Conservation (phyloP, 2,888 invertebrate species). For the Diarsia mendica region DNA sequence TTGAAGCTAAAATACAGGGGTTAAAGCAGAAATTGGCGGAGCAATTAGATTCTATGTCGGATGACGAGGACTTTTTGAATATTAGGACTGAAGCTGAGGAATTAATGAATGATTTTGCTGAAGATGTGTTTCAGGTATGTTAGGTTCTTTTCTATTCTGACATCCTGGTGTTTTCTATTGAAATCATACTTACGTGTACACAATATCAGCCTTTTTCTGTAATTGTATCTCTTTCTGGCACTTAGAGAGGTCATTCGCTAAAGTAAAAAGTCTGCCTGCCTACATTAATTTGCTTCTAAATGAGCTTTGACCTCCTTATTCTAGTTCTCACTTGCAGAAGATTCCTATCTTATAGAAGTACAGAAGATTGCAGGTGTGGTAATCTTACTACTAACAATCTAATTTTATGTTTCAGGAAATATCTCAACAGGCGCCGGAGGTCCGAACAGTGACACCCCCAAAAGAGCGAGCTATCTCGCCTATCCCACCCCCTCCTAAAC, state of each 20-base stretch:
- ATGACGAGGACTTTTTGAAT: constrained; percentile 92
- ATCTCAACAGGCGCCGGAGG: constrained; percentile 74
- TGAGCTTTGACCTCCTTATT: background rate
- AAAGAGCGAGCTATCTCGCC: constrained; percentile 66
- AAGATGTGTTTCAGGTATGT: constrained; percentile 86
- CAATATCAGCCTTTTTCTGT: background rate
- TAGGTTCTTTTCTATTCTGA: background rate
- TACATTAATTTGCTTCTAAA: background rate
- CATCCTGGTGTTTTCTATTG: background rate
- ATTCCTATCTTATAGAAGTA: background rate
- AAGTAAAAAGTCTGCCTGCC: background rate
- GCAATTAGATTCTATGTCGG: constrained; percentile 90
- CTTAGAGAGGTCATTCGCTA: background rate
- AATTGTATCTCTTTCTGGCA: background rate
- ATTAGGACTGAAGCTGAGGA: constrained; percentile 92
- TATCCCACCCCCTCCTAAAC: constrained; percentile 54
- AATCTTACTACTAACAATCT: background rate
- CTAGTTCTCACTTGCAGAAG: background rate
- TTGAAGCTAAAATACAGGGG: constrained; percentile 91
- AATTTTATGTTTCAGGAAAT: constrained; percentile 78
- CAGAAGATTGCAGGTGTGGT: background rate
- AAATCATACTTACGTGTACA: background rate
- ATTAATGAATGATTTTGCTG: constrained; percentile 88
- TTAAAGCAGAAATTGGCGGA: constrained; percentile 85
- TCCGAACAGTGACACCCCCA: constrained; percentile 73